Percentiles rank a stretch among this genome's conserved stretches.
These are phyloP conservation scores for Eunapius fragilis DNA, from an alignment of 37 sponge, comb jelly and placozoan species.

Conservation along the genomic window DNA sequence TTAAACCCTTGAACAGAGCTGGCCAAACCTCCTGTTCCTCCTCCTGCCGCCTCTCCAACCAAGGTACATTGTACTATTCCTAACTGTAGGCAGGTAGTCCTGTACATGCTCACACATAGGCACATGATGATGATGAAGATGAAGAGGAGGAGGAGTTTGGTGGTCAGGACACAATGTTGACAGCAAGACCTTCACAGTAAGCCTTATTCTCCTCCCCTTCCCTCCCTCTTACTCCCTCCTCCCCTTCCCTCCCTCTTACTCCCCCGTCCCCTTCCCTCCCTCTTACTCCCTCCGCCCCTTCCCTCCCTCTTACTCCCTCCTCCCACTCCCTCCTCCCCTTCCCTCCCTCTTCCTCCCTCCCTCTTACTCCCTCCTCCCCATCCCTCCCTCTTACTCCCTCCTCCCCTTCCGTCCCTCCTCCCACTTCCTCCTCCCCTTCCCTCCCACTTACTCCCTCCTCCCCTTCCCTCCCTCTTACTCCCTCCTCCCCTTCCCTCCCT, in stretches of 20 bases:
- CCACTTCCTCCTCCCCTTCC: constrained; percentile 14
- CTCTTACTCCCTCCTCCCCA: not conserved
- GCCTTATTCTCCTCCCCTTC: not conserved
- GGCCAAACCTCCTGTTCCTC: not conserved
- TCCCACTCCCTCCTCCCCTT: not conserved
- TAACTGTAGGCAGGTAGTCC: too few relatives aligned
- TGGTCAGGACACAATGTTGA: constrained; percentile 55
- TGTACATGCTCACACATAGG: not conserved
- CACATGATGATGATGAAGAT: constrained; percentile 61
- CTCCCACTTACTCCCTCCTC: not conserved
- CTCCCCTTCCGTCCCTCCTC: too few relatives aligned
- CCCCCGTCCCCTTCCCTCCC: not conserved
- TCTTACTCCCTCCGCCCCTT: too few relatives aligned
- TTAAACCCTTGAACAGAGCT: not conserved
- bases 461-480: not conserved
- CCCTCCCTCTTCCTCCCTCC: not conserved
- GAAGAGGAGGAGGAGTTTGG: constrained; percentile 65
- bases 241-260: not conserved
- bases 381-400: too few relatives aligned
- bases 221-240: not conserved
- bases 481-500: not conserved
- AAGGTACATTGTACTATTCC: not conserved
- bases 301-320: not conserved
- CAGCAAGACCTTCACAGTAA: constrained; percentile 2
- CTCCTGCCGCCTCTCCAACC: constrained; percentile 17